A percentile compares a stretch with the other conserved stretches of the same genome.
Evolutionary conservation across 2,113 vertebrate species (phyloP).

Genomic region (Misgurnus anguillicaudatus): DNA sequence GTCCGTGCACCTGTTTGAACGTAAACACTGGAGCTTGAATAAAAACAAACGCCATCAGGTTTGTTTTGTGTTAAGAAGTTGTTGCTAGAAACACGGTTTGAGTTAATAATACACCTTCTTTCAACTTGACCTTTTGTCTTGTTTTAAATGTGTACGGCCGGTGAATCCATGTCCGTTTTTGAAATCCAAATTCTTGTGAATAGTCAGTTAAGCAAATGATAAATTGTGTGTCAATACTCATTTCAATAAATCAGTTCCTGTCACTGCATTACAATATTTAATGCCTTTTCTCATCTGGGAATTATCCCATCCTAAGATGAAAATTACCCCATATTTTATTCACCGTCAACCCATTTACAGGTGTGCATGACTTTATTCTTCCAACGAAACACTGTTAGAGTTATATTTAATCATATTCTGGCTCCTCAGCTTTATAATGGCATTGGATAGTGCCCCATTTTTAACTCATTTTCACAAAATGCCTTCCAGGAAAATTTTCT

Average conservation of each 20-base stretch:
- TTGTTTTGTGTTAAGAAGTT: neutral
- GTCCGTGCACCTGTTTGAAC: conserved; percentile 1
- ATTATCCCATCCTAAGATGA: neutral
- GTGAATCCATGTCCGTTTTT: conserved; percentile 17
- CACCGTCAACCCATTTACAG: too few relatives aligned
- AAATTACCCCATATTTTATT: too few relatives aligned
- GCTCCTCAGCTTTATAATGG: too few relatives aligned
- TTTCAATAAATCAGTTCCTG: neutral
- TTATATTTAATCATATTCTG: too few relatives aligned
- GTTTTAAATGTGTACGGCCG: neutral
- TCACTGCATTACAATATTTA: neutral
- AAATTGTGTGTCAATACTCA: neutral
- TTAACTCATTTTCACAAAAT: too few relatives aligned
- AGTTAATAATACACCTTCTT: neutral
- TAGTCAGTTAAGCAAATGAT: conserved; percentile 31
- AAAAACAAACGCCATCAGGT: neutral
- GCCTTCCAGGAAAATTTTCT: too few relatives aligned
- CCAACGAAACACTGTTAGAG: too few relatives aligned
- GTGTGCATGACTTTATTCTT: too few relatives aligned
- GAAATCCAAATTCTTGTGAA: conserved; percentile 15
- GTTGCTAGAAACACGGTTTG: neutral
- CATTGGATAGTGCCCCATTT: too few relatives aligned
- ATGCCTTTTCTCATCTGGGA: neutral
- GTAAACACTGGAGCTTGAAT: conserved; percentile 18
- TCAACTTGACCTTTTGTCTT: neutral